Evolutionary conservation across 2,113 vertebrate species (phyloP), one percentile per base, ranked within the genome.

Genomic region (Clinocottus analis): DNA sequence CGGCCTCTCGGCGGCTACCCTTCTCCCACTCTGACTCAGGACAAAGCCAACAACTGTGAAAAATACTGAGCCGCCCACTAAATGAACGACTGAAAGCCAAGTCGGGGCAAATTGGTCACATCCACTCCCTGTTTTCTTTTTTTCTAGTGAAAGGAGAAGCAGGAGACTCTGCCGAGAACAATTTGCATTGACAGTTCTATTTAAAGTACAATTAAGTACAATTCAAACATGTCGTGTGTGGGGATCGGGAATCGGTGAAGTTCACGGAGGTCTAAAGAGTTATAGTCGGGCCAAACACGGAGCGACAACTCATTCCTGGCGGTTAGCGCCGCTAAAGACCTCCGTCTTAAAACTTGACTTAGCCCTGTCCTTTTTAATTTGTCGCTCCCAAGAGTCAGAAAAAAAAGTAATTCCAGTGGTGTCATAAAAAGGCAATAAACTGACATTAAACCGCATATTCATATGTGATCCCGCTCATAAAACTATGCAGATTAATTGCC

Each of bases 1-100:
- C 90, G 93, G 92, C 93, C 92, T 93, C 93, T 93, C 73, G 43
- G 82, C 79, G 83, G 72, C 88, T 71, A 74, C 86, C 85, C 77
- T 90, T 73, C 73, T 83, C 89, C 85, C 79, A 70, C 74, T 79
- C 79, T 47, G 55, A 29, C 79, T 89, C 85, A 84, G 77, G 81
- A 87, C 66, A 86, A 88, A 90, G 82, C 79, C 82, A 88, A 86
- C 84, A 65, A 51, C 80, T 65, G 80, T 77, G 75, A 79, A 82
- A 89, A 89, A 85, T 67, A 76, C 47, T 3, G 64, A 77, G 70
- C 47, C 33, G 70, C 51, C 39, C 49, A 73, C 73, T 74, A 62
- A 69, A 76, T 43, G 59, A 86, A 85, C 78, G 77, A 76, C 76
- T n/a, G 43, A 45, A 62, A 45, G 72, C 45, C 69, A 63, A 66